Conservation (phyloP, 2,888 invertebrate species). For the Microplitis manilae region DNA sequence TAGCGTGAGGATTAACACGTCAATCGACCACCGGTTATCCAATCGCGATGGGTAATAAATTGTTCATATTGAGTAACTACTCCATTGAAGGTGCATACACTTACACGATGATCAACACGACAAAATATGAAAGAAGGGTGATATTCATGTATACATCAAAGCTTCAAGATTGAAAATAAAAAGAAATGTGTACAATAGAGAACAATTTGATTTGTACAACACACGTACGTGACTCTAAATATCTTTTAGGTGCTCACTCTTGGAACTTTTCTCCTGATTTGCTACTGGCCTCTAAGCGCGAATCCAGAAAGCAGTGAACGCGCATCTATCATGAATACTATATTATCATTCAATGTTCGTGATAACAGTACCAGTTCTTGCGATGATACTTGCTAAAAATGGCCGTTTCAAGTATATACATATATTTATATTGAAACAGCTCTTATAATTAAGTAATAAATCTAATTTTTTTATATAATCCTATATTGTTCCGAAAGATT, state of each 20-base stretch:
- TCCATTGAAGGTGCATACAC: not conserved
- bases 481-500: no score
- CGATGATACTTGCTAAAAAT: conserved; percentile 37
- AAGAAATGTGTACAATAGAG: not conserved
- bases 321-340: conserved; percentile 25
- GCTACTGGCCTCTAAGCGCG: conserved; percentile 15
- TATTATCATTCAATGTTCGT: conserved; percentile 32
- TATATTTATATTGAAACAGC: not conserved
- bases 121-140: not conserved
- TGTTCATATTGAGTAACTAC: not conserved
- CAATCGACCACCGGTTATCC: conserved; percentile 48
- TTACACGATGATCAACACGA: not conserved
- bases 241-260: conserved; percentile 23
- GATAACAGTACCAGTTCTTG: conserved; percentile 46
- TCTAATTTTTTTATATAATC: not conserved
- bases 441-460: not conserved
- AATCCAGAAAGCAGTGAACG: conserved; percentile 28
- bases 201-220: conserved; percentile 23
- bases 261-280: conserved; percentile 18
- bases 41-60: conserved; percentile 50
- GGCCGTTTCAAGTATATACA: conserved; percentile 10
- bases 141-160: not conserved
- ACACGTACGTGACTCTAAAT: conserved; percentile 20
- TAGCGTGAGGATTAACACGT: conserved; percentile 44
- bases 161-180: not conserved